Base-by-base conservation (phyloP, 2,113 vertebrate species). In the Rhadina sibilatrix region DNA sequence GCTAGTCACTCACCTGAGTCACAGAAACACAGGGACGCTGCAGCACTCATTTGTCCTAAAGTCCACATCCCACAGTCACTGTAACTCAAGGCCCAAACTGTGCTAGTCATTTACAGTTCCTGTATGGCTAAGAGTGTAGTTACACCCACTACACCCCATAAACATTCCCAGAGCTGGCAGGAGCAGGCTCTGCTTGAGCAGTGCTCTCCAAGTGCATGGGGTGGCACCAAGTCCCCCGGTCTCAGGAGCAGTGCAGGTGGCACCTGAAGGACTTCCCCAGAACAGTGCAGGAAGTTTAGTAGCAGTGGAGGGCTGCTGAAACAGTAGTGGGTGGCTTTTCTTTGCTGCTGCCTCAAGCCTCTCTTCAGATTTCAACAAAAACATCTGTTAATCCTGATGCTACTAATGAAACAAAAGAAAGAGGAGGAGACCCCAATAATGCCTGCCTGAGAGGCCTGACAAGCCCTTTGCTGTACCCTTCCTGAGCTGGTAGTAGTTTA, bases 151-250 rank as follows among this genome's bases (percentile, higher is more conserved):
- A 5, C 18, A 38, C 3, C 28, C 38, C 57, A 49, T 2, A 33
- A 40, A 37, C 0, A 0, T 57, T 40, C 50, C 52, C 56, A 46
- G 66, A n/a, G 54, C n/a, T 81, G 64, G 30, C 75, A 50, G 71
- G 21, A 35, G 23, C 2, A 40, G 53, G 19, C 6, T 47, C 8
- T 84, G 31, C 31, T 28, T 10, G 15, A 47, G 30, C 42, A 71
- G 9, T 2, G 21, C n/a, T 40, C 24, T 35, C 18, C 4, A 1
- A 8, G 30, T 3, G 1, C 5, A 0, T 7, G 31, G 56, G 25
- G 12, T 2, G 8, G 24, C 38, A 54, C 20, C 1, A 2, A 5
- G 4, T 44, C 10, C 30, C 27, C 20, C 0, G 0, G 9, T 37
- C 47, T 30, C 0, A 0, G 28, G 28, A 28, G n/a, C 33, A 52